Conservation (phyloP, 2,888 invertebrate species). For the Griposia aprilina region DNA sequence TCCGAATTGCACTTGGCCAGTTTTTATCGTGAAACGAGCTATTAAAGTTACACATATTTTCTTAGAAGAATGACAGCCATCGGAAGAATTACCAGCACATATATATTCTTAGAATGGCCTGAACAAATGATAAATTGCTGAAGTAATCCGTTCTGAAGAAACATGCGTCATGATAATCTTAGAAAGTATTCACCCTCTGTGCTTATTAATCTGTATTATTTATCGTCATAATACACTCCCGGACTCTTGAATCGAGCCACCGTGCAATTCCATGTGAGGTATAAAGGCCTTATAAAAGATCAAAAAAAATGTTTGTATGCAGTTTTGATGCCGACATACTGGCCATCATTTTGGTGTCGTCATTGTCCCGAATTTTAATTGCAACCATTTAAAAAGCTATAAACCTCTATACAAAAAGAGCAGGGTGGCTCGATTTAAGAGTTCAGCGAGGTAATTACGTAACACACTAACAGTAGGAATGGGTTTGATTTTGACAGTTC, state of each 20-base stretch:
- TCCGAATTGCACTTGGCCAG: neutral
- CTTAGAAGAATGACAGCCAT: neutral
- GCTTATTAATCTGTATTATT: neutral
- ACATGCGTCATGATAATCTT: slow-evolving; percentile 1
- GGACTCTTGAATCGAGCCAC: no score
- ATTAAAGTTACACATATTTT: slow-evolving; percentile 10
- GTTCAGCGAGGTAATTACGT: no score
- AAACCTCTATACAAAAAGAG: neutral
- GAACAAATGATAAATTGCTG: slow-evolving; percentile 13
- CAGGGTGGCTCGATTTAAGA: neutral
- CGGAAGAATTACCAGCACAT: neutral
- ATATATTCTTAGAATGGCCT: slow-evolving; percentile 19
- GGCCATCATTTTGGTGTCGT: neutral
- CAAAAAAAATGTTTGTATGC: no score
- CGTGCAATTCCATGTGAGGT: no score
- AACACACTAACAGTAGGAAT: no score
- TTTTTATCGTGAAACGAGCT: slow-evolving; percentile 27
- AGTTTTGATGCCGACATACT: neutral
- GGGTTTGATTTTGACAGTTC: no score
- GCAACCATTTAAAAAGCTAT: neutral
- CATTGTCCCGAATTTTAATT: neutral
- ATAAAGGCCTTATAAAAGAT: no score
- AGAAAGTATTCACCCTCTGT: neutral
- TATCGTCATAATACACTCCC: no score
- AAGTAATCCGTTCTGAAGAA: slow-evolving; percentile 8